These are phyloP conservation scores for Papilio xuthus DNA, from an alignment of 1,140 invertebrate species.

Conservation along the genomic window DNA sequence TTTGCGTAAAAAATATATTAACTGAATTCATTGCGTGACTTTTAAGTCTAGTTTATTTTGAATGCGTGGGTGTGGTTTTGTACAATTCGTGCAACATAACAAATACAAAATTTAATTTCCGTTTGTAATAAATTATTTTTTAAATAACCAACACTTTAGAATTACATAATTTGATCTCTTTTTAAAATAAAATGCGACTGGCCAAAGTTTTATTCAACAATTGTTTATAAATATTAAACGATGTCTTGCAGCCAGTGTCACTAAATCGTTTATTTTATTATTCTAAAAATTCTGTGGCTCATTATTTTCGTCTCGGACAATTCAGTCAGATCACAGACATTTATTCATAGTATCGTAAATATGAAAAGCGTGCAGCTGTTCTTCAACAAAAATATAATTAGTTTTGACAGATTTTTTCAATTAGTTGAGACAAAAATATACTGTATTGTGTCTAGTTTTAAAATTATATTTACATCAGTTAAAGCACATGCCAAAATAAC, in stretches of 20 bases:
- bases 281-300: background rate
- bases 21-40: conserved; percentile 1
- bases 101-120: background rate
- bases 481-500: too few relatives aligned
- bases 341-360: conserved; percentile 10
- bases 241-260: background rate
- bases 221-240: background rate
- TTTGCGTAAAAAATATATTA: background rate
- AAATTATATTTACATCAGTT: too few relatives aligned
- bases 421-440: background rate
- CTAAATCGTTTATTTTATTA: background rate
- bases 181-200: background rate
- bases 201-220: too few relatives aligned
- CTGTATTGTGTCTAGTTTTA: too few relatives aligned
- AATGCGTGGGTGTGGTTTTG: conserved; percentile 1
- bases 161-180: too few relatives aligned
- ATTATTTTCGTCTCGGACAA: conserved; percentile 1
- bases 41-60: background rate
- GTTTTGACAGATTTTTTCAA: background rate
- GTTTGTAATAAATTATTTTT: background rate
- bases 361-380: background rate
- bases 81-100: background rate
- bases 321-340: background rate
- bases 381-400: background rate
- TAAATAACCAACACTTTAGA: too few relatives aligned